Evolutionary conservation across 1,140 invertebrate genomes (phyloP).

Genomic region (Drosophila lini): DNA sequence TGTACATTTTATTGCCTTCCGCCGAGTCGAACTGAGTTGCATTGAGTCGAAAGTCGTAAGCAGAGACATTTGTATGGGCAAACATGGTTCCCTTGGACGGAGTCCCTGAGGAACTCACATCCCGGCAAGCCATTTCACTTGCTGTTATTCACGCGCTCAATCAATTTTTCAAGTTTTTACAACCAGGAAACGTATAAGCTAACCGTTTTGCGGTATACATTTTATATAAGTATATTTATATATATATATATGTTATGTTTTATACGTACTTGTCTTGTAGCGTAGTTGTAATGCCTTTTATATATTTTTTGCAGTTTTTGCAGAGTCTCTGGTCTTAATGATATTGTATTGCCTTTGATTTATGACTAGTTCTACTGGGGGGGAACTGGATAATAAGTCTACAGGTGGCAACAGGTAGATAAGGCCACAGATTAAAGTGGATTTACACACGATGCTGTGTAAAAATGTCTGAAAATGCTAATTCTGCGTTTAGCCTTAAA

Average conservation of each 20-base stretch:
- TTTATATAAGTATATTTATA: neutral
- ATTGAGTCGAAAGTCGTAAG: conserved; percentile 48
- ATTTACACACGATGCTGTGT: conserved; percentile 5
- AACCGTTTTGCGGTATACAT: conserved; percentile 11
- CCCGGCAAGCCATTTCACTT: conserved; percentile 58
- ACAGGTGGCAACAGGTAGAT: conserved; percentile 28
- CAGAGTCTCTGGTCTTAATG: conserved; percentile 61
- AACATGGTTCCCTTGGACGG: conserved; percentile 30
- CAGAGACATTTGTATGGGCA: conserved; percentile 75
- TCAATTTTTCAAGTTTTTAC: conserved; percentile 82
- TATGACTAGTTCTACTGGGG: conserved; percentile 40
- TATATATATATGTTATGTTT: no score
- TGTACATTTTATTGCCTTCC: conserved; percentile 78
- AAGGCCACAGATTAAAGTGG: conserved; percentile 7
- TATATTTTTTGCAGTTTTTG: conserved; percentile 25
- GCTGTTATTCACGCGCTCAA: conserved; percentile 83
- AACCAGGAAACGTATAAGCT: conserved; percentile 19
- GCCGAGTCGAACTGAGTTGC: conserved; percentile 4
- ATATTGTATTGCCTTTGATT: conserved; percentile 78
- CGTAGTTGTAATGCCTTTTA: neutral
- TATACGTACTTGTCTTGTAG: neutral
- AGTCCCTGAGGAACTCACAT: conserved; percentile 8
- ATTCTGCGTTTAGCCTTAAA: neutral
- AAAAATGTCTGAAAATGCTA: neutral
- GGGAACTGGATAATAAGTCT: conserved; percentile 23